Evolutionary conservation across 2,888 invertebrate genomes (phyloP).

Genomic region (Drosophila colorata): DNA sequence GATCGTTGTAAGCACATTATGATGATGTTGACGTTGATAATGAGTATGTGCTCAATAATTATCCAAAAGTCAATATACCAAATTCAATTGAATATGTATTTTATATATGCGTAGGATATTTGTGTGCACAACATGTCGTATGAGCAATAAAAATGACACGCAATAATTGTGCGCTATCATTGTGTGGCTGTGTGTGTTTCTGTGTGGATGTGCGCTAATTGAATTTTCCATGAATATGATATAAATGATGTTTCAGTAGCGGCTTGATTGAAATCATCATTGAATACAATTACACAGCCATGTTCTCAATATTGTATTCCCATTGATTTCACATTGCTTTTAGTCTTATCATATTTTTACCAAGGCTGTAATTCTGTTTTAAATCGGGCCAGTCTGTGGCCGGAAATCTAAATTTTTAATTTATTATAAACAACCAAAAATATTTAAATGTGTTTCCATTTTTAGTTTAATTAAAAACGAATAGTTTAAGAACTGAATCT

Average conservation of each 20-base stretch:
- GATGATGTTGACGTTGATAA: not conserved
- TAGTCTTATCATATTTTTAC: too few relatives aligned
- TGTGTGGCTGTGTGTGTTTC: not conserved
- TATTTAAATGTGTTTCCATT: too few relatives aligned
- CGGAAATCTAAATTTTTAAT: too few relatives aligned
- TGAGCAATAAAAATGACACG: constrained; percentile 67
- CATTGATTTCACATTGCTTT: constrained; percentile 1
- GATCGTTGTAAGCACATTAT: constrained; percentile 31
- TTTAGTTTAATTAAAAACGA: too few relatives aligned
- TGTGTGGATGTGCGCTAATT: constrained; percentile 49
- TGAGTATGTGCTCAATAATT: constrained; percentile 39
- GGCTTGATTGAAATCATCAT: constrained; percentile 20
- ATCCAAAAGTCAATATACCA: constrained; percentile 59
- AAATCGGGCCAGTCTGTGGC: too few relatives aligned
- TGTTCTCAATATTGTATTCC: constrained; percentile 9
- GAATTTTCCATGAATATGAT: constrained; percentile 49
- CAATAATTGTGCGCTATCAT: constrained; percentile 52
- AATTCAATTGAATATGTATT: constrained; percentile 54
- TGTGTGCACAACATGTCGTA: constrained; percentile 68
- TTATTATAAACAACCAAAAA: too few relatives aligned
- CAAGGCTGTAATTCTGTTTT: too few relatives aligned
- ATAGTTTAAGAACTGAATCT: too few relatives aligned
- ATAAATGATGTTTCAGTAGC: constrained; percentile 19
- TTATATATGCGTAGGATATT: constrained; percentile 34
- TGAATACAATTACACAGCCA: not conserved